Conservation (phyloP, 2,888 invertebrate genomes). For the Pegoplata infirma region DNA sequence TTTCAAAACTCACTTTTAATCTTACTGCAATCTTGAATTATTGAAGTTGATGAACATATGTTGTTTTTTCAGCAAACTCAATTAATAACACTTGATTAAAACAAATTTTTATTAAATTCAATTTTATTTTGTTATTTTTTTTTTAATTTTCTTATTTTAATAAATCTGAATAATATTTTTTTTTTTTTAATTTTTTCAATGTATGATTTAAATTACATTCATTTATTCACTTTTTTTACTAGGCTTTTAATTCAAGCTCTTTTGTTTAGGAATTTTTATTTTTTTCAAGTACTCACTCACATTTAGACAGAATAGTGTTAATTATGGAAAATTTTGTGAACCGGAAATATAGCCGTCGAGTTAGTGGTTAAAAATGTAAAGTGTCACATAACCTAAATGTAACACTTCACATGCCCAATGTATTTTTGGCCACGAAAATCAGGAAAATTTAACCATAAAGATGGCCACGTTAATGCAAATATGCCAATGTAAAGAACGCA, state of each 20-base stretch:
- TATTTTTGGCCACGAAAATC: slow-evolving; percentile 60
- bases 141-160: neutral
- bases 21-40: neutral
- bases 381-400: slow-evolving; percentile 69
- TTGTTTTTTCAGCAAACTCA: neutral
- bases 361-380: slow-evolving; percentile 77
- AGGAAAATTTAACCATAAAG: slow-evolving; percentile 58
- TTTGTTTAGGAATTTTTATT: neutral
- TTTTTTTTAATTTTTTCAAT: neutral
- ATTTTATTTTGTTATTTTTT: neutral
- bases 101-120: neutral
- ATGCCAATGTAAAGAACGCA: slow-evolving; percentile 15
- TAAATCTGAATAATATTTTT: neutral
- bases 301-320: slow-evolving; percentile 57
- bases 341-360: slow-evolving; percentile 77
- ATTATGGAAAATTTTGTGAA: slow-evolving; percentile 65
- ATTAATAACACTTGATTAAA: neutral
- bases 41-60: no score
- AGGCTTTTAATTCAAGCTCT: neutral
- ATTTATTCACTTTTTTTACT: neutral
- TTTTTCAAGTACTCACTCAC: neutral
- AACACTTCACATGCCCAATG: slow-evolving; percentile 36
- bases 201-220: neutral
- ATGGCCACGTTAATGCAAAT: slow-evolving; percentile 59
- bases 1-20: neutral